A percentile compares a stretch with the other conserved stretches of the same genome.
Evolutionary conservation across 2,888 invertebrate genomes (phyloP).

Genomic region (Sabatieria punctata): DNA sequence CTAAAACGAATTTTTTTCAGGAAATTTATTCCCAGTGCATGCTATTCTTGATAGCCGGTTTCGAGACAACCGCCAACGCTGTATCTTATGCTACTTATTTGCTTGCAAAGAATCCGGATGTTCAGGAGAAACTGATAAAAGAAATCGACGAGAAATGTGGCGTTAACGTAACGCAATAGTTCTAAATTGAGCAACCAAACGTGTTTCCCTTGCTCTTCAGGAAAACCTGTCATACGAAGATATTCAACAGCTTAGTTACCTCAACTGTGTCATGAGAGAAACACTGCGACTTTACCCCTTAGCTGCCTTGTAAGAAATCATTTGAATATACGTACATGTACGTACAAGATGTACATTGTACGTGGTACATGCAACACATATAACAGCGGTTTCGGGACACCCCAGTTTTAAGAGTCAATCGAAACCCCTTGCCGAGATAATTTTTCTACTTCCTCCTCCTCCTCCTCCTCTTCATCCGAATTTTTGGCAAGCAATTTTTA

Average conservation of each 20-base stretch:
- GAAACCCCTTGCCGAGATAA: no score
- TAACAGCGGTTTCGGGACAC: no score
- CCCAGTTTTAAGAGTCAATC: no score
- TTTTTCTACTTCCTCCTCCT: no score
- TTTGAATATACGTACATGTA: no score
- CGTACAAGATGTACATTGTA: no score
- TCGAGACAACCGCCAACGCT: constrained; percentile 40
- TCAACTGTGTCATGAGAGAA: constrained; percentile 22
- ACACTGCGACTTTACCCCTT: constrained; percentile 20
- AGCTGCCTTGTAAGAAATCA: constrained; percentile 20
- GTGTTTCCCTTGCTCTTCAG: constrained; percentile 2
- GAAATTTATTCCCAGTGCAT: constrained; percentile 20
- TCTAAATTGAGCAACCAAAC: background rate
- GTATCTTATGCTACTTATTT: constrained; percentile 36
- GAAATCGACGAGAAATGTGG: constrained; percentile 16
- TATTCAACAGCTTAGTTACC: constrained; percentile 16
- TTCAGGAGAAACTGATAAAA: constrained; percentile 27
- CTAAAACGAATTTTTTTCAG: constrained; percentile 1
- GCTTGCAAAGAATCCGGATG: constrained; percentile 34
- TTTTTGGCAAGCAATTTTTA: no score
- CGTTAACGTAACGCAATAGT: constrained; percentile 2
- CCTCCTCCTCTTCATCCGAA: no score
- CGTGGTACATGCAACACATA: no score
- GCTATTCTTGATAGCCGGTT: constrained; percentile 23
- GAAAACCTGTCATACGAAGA: constrained; percentile 16